Base-by-base conservation (phyloP, 2,888 invertebrate species). In the Tetragonisca angustula region DNA sequence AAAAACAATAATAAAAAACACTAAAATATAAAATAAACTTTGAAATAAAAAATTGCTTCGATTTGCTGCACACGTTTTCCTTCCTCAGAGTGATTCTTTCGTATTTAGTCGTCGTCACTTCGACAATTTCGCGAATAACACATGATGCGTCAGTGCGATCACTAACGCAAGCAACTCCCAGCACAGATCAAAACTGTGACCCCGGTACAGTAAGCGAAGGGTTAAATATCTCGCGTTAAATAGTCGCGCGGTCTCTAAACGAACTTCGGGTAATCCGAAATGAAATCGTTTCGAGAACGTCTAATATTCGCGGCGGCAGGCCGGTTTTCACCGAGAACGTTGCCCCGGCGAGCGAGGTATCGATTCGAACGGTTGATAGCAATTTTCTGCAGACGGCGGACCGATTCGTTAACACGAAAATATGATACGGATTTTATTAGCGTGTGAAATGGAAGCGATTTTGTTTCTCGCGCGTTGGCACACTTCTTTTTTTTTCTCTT, bases 381-480 rank as follows among this genome's bases (percentile, higher is more conserved):
- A 76, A 81, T 83, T 76, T 71, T 36, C 81, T 61, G 70, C 76
- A 81, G 83, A 76, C 81, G 83, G 71, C 61, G 70, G 49, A 24
- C 67, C 71, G 77, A 70, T 83, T 79, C 83, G 84, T 85, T 85
- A 76, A 76, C 79, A 70, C 69, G 76, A 79, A 83, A 76, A 78
- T 77, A 83, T 76, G 76, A 75, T 76, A 75, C 62, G 75, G 56
- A 80, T 85, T 85, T 84, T 81, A 85, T 85, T 88, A 87, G 82
- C 81, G 75, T 72, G 79, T 49, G 74, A 82, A 88, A 88, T 80
- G 84, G 78, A 88, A 88, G 88, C 88, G 81, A 86, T 88, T 85
- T 79, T 74, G 81, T 78, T 81, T 79, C 71, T 73, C 52, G 73
- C 81, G 50, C 59, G 64, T n/a, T 73, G 79, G 76, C 79, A 74